Evolutionary conservation across 2,888 invertebrate genomes (phyloP).

Genomic region (Stenchaetothrips biformis): DNA sequence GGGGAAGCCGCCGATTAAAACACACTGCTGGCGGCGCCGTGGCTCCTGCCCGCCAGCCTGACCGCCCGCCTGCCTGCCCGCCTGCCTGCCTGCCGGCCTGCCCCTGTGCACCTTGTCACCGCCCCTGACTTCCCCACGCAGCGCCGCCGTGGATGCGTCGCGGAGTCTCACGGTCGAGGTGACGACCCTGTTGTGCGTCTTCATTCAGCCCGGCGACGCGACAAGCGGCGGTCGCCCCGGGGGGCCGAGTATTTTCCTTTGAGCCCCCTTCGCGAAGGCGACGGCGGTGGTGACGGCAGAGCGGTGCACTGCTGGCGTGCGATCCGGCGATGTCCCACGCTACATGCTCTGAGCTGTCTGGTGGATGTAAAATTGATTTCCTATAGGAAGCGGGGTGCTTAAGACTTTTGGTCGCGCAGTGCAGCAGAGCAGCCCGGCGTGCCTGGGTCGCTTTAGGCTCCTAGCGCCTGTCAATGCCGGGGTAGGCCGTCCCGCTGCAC

Average conservation of each 20-base stretch:
- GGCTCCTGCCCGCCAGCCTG: not conserved
- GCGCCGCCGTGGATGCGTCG: not conserved
- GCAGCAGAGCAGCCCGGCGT: not conserved
- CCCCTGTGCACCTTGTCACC: not conserved
- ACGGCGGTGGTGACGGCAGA: no score
- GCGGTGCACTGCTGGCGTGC: no score
- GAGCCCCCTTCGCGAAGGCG: no score
- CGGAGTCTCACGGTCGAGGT: not conserved
- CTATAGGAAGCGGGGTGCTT: not conserved
- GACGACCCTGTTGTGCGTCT: not conserved
- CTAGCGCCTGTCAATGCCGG: no score
- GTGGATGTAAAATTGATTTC: no score
- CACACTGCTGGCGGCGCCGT: not conserved
- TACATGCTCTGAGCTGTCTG: no score
- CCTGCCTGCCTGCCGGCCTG: not conserved
- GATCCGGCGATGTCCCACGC: no score
- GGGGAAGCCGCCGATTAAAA: constrained; percentile 15
- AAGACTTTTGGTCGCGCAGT: not conserved
- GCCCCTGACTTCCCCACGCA: not conserved
- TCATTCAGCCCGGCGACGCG: no score
- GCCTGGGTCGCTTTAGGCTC: not conserved
- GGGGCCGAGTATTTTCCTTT: no score
- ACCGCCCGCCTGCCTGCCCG: not conserved
- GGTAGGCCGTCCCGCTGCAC: not conserved
- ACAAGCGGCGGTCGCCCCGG: no score